Evolutionary conservation across 2,113 vertebrate species (phyloP).

Genomic region (Pan paniscus): DNA sequence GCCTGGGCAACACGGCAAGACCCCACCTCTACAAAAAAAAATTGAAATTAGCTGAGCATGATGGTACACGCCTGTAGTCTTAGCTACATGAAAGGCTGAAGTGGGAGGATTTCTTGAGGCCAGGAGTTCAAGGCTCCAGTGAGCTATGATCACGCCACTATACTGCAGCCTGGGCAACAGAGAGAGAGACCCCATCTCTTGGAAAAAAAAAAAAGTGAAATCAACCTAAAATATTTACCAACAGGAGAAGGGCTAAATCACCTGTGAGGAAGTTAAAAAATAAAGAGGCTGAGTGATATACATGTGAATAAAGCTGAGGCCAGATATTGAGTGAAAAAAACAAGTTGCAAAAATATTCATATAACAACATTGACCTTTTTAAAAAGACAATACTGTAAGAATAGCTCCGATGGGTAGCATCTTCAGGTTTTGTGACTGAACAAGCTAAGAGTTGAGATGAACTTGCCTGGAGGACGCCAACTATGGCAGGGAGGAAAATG

Average conservation of each 20-base stretch:
- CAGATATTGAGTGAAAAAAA: not conserved
- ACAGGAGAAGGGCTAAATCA: not conserved
- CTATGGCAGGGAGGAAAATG: not conserved
- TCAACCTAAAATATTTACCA: not conserved
- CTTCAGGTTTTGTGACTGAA: not conserved
- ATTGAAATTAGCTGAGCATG: too few relatives aligned
- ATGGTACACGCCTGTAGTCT: too few relatives aligned
- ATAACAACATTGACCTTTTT: not conserved
- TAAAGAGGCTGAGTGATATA: not conserved
- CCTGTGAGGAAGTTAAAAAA: constrained; percentile 11
- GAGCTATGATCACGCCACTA: too few relatives aligned
- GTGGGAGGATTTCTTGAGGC: too few relatives aligned
- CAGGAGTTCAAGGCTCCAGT: too few relatives aligned
- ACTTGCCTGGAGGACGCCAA: not conserved
- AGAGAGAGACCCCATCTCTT: too few relatives aligned
- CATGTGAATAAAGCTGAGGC: not conserved
- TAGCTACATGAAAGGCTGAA: too few relatives aligned
- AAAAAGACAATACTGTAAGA: not conserved
- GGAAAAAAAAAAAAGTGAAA: not conserved
- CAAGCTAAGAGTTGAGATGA: not conserved
- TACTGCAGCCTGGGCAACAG: too few relatives aligned
- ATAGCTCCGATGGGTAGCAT: not conserved
- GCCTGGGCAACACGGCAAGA: too few relatives aligned
- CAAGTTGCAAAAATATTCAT: not conserved
- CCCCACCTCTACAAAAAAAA: too few relatives aligned